phyloP scores from a whole-genome alignment of 2,797 vertebrate genomes.

The Lepus oiostolus region DNA sequence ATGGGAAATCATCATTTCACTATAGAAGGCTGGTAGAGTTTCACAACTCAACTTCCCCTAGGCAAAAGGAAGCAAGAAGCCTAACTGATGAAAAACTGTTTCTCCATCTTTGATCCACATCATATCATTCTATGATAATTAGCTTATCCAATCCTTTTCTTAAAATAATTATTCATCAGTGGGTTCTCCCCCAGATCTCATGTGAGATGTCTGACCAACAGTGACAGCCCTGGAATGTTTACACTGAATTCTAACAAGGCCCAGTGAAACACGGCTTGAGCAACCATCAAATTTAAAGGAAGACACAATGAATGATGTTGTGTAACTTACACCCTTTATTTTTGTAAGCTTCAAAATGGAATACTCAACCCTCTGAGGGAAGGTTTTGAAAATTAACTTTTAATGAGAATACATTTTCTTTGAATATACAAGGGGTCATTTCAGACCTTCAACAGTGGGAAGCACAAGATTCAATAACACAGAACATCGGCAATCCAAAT shows the following conservation, averaged over 20 bases:
- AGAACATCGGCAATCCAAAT: background rate
- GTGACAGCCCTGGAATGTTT: background rate
- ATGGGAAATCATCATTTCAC: background rate
- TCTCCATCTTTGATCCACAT: background rate
- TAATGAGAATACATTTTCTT: background rate
- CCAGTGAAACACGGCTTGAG: background rate
- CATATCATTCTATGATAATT: background rate
- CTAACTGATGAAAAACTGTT: background rate
- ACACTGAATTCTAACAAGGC: background rate
- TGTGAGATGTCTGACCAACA: background rate
- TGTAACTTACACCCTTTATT: background rate
- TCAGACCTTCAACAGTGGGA: background rate
- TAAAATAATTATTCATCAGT: background rate
- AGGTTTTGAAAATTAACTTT: background rate
- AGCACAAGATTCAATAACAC: background rate
- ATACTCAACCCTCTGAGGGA: background rate
- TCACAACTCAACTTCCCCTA: background rate
- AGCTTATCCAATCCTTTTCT: background rate
- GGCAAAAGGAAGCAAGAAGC: background rate
- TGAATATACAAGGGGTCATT: background rate
- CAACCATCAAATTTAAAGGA: background rate
- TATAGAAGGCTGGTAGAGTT: background rate
- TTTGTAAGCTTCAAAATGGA: background rate
- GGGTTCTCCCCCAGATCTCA: background rate
- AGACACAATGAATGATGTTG: background rate